A percentile compares a stretch with the other conserved stretches of the same genome.
phyloP scores from a whole-genome alignment of 2,888 invertebrate genomes.

The Mesoligia furuncula region DNA sequence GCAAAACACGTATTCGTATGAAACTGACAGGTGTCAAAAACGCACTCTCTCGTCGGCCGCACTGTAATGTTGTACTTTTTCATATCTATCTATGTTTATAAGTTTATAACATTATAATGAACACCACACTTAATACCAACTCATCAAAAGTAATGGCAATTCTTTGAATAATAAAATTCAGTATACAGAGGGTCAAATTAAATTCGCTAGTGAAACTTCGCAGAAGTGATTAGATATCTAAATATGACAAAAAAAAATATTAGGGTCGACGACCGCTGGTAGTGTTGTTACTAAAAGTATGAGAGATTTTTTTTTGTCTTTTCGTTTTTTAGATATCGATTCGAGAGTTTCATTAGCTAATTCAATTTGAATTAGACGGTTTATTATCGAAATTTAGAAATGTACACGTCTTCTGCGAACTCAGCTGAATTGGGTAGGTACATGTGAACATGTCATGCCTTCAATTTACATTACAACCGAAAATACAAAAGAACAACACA shows the following conservation, averaged over 20 bases:
- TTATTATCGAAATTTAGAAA: not conserved
- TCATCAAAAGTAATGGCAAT: not conserved
- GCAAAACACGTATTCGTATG: not conserved
- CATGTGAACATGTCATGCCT: not conserved
- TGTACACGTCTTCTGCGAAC: not conserved
- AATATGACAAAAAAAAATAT: not conserved
- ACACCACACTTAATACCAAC: not conserved
- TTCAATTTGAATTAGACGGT: not conserved
- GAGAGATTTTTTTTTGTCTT: too few species aligned
- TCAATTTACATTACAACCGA: constrained; percentile 22
- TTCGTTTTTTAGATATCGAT: not conserved
- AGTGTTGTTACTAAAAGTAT: not conserved
- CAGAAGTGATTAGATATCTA: not conserved
- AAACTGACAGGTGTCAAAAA: not conserved
- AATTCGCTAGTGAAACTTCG: not conserved
- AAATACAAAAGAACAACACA: constrained; percentile 53
- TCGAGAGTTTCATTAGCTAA: not conserved
- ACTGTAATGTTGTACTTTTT: constrained; percentile 2
- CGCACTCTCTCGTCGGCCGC: not conserved
- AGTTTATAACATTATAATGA: not conserved
- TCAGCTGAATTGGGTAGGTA: not conserved
- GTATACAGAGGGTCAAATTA: not conserved
- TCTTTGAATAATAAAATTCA: not conserved
- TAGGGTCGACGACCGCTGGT: not conserved
- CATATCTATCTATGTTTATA: not conserved